Conservation (phyloP, 2,888 invertebrate genomes). For the Luperina nickerlii region DNA sequence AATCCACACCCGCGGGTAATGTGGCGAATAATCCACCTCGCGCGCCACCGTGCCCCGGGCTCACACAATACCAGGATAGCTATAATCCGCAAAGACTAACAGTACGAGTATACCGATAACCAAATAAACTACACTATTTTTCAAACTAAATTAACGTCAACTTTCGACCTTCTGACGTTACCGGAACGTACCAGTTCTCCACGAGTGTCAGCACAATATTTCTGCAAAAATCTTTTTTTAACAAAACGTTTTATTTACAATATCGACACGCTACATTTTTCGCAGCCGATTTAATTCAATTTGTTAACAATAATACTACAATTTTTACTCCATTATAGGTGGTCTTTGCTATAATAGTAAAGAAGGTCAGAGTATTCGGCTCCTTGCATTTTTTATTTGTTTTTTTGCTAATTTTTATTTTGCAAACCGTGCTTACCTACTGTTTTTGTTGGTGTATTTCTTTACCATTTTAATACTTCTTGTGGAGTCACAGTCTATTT, state of each 20-base stretch:
- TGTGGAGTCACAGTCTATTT: neutral
- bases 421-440: neutral
- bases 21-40: constrained; percentile 88
- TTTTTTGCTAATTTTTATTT: constrained; percentile 16
- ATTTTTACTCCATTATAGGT: constrained; percentile 80
- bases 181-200: constrained; percentile 10
- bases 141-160: constrained; percentile 38
- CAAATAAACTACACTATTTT: constrained; percentile 50
- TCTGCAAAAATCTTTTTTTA: constrained; percentile 54
- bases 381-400: constrained; percentile 24
- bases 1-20: constrained; percentile 82
- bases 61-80: constrained; percentile 76
- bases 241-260: constrained; percentile 70
- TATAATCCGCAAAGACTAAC: constrained; percentile 88
- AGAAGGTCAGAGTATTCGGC: constrained; percentile 48
- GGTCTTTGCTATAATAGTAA: constrained; percentile 70
- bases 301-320: constrained; percentile 81
- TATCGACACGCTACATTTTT: constrained; percentile 77
- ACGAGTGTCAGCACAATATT: constrained; percentile 31
- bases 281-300: constrained; percentile 85
- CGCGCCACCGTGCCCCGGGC: constrained; percentile 77
- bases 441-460: constrained; percentile 19
- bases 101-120: constrained; percentile 67
- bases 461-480: constrained; percentile 15
- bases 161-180: constrained; percentile 59